Evolutionary conservation across 2,797 vertebrate genomes (phyloP).

Genomic region (Trichosurus vulpecula): DNA sequence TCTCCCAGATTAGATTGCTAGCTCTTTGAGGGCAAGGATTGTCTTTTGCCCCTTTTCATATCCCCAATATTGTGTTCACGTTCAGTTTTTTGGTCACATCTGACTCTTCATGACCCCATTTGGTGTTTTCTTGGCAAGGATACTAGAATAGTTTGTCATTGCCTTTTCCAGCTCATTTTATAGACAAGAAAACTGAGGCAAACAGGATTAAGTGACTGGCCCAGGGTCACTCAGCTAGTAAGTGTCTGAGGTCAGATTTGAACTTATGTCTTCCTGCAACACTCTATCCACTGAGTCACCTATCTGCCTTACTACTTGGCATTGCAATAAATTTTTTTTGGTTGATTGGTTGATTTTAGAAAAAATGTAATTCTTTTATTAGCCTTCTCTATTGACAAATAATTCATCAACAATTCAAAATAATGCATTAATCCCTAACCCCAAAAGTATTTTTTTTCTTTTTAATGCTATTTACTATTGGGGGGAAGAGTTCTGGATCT

Average conservation of each 20-base stretch:
- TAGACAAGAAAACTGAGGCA: too few relatives aligned
- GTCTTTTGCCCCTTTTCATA: not conserved
- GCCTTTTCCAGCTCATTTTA: too few relatives aligned
- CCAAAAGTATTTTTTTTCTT: not conserved
- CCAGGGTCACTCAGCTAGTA: not conserved
- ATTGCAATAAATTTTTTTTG: not conserved
- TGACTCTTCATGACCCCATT: too few relatives aligned
- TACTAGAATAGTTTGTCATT: too few relatives aligned
- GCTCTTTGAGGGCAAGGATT: not conserved
- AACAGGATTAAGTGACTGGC: too few relatives aligned
- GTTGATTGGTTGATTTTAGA: not conserved
- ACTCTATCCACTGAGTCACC: not conserved
- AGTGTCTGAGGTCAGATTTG: not conserved
- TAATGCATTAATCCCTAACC: not conserved
- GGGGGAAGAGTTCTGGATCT: too few relatives aligned
- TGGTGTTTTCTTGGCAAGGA: too few relatives aligned
- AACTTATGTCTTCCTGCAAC: not conserved
- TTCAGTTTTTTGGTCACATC: too few relatives aligned
- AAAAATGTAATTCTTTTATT: not conserved
- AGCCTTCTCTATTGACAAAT: conserved; percentile 25
- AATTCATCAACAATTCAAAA: conserved; percentile 14
- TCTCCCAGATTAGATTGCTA: not conserved
- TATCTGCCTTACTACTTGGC: not conserved
- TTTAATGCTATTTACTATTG: not conserved
- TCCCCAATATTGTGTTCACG: not conserved